Base-by-base conservation (phyloP, 1,140 invertebrate genomes). In the Achroia grisella region DNA sequence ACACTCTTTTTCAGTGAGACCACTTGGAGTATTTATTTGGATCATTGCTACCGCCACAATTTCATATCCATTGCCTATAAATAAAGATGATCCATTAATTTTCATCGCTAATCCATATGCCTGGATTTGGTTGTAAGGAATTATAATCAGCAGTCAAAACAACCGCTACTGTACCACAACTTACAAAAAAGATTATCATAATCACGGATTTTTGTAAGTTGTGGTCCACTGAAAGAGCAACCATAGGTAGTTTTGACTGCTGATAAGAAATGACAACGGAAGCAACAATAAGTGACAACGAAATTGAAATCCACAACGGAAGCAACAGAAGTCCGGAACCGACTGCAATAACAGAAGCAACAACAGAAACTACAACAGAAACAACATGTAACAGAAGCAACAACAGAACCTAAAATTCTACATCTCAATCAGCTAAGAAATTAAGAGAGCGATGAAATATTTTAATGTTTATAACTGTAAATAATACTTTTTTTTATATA, bases 41-140 rank as follows among this genome's bases (percentile, higher is more conserved):
- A 17, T 37, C 9, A 17, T 37, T 15, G 12, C 12, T 23, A 6
- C 17, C 2, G 6, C 2, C 6, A 23, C 17, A 23, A 23, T 23
- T 6, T 3, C 17, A 3, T 23, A 6, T 6, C 6, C 17, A 3
- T 23, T 23, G 17, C 1, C 8, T n/a, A 2, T 15, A 11, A n/a
- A n/a, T n/a, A 34, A 48, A 13, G 53, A 64, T 12, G 69, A 72
- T 9, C 47, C 61, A 6, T 51, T 73, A 12, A 40, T 73, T 0
- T 73, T 66, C 30, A 73, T 73, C 10, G 60, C 64, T 3, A 73
- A 73, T 31, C 70, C 70, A 57, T 8, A 56, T 73, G 60, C 70
- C 70, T 6, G 60, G 70, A 0, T 64, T 35, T 73, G 70, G 67
- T 57, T 73, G 36, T 57, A 1, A 73, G 67, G 69, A 37, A 27